These are phyloP conservation scores for Oryzias celebensis DNA, from an alignment of 2,113 vertebrate species.

Conservation along the genomic window DNA sequence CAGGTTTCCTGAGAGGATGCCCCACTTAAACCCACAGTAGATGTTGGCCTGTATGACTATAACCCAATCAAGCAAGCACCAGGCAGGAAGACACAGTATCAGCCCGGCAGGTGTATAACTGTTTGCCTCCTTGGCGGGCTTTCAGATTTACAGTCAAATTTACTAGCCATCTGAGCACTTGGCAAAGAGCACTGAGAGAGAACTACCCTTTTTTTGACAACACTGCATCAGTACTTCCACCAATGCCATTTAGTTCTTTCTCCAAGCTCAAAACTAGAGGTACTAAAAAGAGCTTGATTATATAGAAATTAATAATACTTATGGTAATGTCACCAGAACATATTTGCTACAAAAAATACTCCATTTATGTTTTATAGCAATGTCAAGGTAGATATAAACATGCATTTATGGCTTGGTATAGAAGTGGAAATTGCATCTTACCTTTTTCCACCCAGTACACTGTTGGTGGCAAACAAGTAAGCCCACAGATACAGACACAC, in stretches of 20 bases:
- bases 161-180: conserved; percentile 18
- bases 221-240: conserved; percentile 30
- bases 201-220: conserved; percentile 39
- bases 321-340: neutral
- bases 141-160: conserved; percentile 26
- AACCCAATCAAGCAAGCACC: conserved; percentile 31
- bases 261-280: neutral
- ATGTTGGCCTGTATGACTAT: conserved; percentile 12
- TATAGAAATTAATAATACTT: conserved; percentile 1
- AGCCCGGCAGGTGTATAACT: conserved; percentile 19
- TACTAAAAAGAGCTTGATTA: conserved; percentile 6
- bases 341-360: neutral
- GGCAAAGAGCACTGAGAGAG: conserved; percentile 22
- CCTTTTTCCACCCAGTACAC: conserved; percentile 86
- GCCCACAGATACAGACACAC: conserved; percentile 85
- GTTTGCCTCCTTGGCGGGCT: conserved; percentile 7
- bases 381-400: neutral
- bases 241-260: neutral
- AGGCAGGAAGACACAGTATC: conserved; percentile 9
- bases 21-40: conserved; percentile 54
- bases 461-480: conserved; percentile 83
- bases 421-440: conserved; percentile 64
- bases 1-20: conserved; percentile 55
- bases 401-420: neutral
- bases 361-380: neutral